phyloP scores from a whole-genome alignment of 2,113 vertebrate genomes.

The Mus musculus region GRCm39 chr6:40436001-40436500 shows the following conservation, averaged over 20 bases:
- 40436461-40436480: constrained; percentile 4
- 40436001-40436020: neutral
- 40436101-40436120: neutral
- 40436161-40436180: neutral
- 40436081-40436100: neutral
- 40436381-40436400: neutral
- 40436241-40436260: neutral
- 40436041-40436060: neutral
- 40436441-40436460: neutral
- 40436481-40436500: neutral
- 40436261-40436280: neutral
- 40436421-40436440: neutral
- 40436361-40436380: neutral
- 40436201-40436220: neutral
- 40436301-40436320: neutral
- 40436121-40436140: neutral
- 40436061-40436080: neutral
- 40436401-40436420: neutral
- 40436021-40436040: neutral
- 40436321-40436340: neutral
- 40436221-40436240: neutral
- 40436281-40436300: neutral
- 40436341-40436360: neutral
- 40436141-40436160: neutral
- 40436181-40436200: neutral